Base-by-base conservation (phyloP, 2,888 invertebrate species). In the Lomographa bimaculata region DNA sequence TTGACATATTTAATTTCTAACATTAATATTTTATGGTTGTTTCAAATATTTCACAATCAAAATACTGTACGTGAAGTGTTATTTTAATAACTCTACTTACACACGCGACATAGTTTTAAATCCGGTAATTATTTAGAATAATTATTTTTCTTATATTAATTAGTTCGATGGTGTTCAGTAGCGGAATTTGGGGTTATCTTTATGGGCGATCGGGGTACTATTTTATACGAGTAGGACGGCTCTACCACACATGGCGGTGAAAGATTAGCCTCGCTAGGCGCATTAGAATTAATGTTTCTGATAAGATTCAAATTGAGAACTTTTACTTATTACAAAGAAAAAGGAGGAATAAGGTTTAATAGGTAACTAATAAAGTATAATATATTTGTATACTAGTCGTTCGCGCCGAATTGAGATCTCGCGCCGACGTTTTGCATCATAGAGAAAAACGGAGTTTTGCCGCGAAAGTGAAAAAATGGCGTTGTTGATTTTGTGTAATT, bases 91-190 rank as follows among this genome's bases (percentile, higher is more conserved):
- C 35, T 16, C 29, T 29, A 20, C 17, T 33, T 30, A 46, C 39
- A 34, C 55, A 52, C 47, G 50, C 47, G 35, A 53, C 52, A 53
- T 51, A 19, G 32, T 48, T 43, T 43, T 34, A 20, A 67, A 64
- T 64, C 62, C 57, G 57, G 62, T 68, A 9, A 41, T 41, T 35
- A 41, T 35, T 41, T 18, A 35, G 19, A 41, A 21, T 25, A 69
- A 66, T 71, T 71, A 43, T 66, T 71, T n/a, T 73, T 40, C 70
- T 50, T 81, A 79, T 79, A 82, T 82, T 84, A 83, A 84, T 84
- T 81, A 81, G 75, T 52, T 62, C 61, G 64, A 74, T 69, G 73
- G 76, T 77, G 79, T 74, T 72, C 75, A 65, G 82, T 79, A 74
- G 80, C 74, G 73, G 74, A 69, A 73, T 79, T 67, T 42, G 39